Base-by-base conservation (phyloP, 2,888 invertebrate genomes). In the Hartigia nigra region DNA sequence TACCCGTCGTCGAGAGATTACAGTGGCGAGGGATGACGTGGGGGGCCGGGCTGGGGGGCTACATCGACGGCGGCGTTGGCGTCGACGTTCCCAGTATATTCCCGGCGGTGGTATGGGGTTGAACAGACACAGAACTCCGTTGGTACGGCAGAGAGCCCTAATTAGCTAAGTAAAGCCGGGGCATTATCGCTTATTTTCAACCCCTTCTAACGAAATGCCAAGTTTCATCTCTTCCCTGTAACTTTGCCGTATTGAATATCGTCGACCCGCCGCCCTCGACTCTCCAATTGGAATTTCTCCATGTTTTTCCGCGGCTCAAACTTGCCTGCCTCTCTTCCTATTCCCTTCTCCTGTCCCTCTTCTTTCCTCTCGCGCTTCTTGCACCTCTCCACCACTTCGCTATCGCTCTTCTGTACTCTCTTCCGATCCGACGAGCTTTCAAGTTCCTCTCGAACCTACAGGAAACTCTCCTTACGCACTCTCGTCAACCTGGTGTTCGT, bases 101-200 rank as follows among this genome's bases (percentile, higher is more conserved):
- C 23, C 55, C 55, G 55, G 55, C 23, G 76, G 78, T 78, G 75
- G 77, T 81, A 81, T 77, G 76, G 84, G 82, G 84, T 84, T 79
- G 84, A 85, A 81, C 84, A 83, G 87, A 87, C 85, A 85, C 81
- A 82, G 81, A 85, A 83, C 80, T 84, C 83, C 80, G 82, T 82
- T 79, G 81, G 79, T 74, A 76, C 76, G 77, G 78, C 76, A 82
- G 80, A 82, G 80, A 82, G 85, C 80, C 87, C 89, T 91, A 91
- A 91, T 91, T 91, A 91, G 91, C 91, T 91, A 90, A 91, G 91
- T 91, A 91, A 91, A 91, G 91, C 90, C 86, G 84, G 84, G 86
- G 90, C 88, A 90, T 91, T 91, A 90, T 91, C 91, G 89, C 91
- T 90, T 91, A 90, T 89, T 90, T 90, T 87, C 87, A 87, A 88